phyloP scores from a whole-genome alignment of 2,797 vertebrate species.

The Knipowitschia caucasica region DNA sequence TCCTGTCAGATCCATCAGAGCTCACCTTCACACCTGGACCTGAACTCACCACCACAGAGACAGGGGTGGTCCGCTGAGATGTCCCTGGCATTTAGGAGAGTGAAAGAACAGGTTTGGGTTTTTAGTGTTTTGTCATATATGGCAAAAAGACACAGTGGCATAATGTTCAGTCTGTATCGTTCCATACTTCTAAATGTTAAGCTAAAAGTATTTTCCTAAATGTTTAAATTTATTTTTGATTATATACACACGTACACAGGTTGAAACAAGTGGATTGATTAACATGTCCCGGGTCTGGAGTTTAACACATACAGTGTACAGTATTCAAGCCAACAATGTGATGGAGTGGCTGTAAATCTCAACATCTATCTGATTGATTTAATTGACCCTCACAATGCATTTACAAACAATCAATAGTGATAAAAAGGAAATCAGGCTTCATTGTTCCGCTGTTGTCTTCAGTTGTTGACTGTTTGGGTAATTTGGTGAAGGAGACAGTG shows the following conservation, averaged over 20 bases:
- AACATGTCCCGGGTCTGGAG: too few species aligned
- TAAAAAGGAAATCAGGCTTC: background rate
- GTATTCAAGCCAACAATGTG: too few species aligned
- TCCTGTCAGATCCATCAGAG: conserved; percentile 28
- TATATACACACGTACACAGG: too few species aligned
- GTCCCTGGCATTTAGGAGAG: background rate
- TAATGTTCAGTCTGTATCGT: too few species aligned
- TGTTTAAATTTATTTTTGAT: too few species aligned
- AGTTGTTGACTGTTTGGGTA: conserved; percentile 13
- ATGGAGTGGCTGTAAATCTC: background rate
- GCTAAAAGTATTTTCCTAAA: too few species aligned
- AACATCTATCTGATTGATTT: background rate
- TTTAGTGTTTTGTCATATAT: too few species aligned
- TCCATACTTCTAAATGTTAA: too few species aligned
- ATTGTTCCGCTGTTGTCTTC: background rate
- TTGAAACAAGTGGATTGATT: too few species aligned
- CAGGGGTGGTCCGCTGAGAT: background rate
- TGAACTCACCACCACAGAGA: background rate
- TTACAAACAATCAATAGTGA: background rate
- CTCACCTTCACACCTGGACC: conserved; percentile 25
- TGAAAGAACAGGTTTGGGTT: background rate
- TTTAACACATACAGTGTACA: too few species aligned
- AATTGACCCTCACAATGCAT: background rate
- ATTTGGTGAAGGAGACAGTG: conserved; percentile 43
- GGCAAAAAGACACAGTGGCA: too few species aligned